Percentiles rank a stretch among this genome's conserved stretches.
phyloP scores from a whole-genome alignment of 1,140 invertebrate genomes.

The Heliothis subflexa region DNA sequence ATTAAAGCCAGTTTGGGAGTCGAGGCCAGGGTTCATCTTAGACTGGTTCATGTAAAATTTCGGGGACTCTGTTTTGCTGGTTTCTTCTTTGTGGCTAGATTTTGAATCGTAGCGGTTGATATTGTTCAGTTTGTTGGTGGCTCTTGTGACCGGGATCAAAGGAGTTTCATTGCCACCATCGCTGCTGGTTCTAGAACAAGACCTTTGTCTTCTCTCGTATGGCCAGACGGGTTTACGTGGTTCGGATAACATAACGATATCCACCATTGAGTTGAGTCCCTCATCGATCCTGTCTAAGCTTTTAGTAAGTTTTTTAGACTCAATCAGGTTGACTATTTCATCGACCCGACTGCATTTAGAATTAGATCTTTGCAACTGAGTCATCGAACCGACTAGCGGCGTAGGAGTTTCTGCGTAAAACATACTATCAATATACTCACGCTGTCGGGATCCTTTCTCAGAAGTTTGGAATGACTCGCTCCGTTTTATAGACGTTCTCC shows the following conservation, averaged over 20 bases:
- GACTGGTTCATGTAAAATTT: constrained; percentile 74
- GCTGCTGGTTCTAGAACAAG: constrained; percentile 81
- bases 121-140: constrained; percentile 70
- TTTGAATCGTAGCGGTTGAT: constrained; percentile 64
- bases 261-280: constrained; percentile 90
- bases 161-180: constrained; percentile 79
- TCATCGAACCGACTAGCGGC: constrained; percentile 52
- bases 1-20: constrained; percentile 67
- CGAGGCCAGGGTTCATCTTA: constrained; percentile 74
- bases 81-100: constrained; percentile 69
- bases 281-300: constrained; percentile 93
- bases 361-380: constrained; percentile 83
- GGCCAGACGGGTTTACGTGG: constrained; percentile 83
- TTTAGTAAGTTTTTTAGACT: constrained; percentile 89
- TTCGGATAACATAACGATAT: constrained; percentile 88
- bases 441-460: constrained; percentile 79
- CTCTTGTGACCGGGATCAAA: constrained; percentile 70
- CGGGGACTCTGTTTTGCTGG: constrained; percentile 71
- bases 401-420: constrained; percentile 73
- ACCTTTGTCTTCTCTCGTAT: constrained; percentile 81
- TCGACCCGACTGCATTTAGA: constrained; percentile 81
- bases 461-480: constrained; percentile 85
- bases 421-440: constrained; percentile 84
- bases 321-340: constrained; percentile 86
- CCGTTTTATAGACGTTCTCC: constrained; percentile 78